These are phyloP conservation scores for Oasisia sp. DNA, from an alignment of 2,888 invertebrate genomes.

Conservation along the genomic window DNA sequence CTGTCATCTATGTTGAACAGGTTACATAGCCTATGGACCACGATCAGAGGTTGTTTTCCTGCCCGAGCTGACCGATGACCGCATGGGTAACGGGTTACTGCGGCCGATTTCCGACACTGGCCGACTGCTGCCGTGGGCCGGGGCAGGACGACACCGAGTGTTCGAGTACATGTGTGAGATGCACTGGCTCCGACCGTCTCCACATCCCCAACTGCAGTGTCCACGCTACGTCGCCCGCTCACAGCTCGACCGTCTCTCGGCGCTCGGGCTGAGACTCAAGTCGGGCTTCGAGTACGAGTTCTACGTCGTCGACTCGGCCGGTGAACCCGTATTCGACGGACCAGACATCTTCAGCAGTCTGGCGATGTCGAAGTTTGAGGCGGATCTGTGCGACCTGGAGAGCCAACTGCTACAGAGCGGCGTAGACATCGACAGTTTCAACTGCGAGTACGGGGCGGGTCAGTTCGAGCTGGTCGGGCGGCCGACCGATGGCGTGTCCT, in stretches of 20 bases:
- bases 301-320: constrained; percentile 17
- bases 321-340: constrained; percentile 30
- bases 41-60: not conserved
- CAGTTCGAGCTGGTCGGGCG: constrained; percentile 40
- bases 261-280: constrained; percentile 22
- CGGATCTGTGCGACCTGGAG: constrained; percentile 27
- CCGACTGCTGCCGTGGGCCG: constrained; percentile 35
- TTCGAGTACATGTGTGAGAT: constrained; percentile 33
- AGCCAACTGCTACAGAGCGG: constrained; percentile 28
- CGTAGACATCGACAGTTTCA: constrained; percentile 29
- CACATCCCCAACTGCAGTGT: constrained; percentile 29
- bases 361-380: constrained; percentile 25
- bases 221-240: constrained; percentile 36
- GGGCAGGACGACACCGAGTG: constrained; percentile 20
- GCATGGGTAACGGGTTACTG: constrained; percentile 27
- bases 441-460: constrained; percentile 35
- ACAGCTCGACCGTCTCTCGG: constrained; percentile 31
- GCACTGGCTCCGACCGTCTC: constrained; percentile 19
- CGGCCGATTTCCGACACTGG: constrained; percentile 31
- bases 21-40: not conserved
- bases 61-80: constrained; percentile 21
- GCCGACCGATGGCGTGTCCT: constrained; percentile 35
- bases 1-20: not conserved
- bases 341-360: constrained; percentile 22
- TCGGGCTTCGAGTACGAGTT: constrained; percentile 41